These are phyloP conservation scores for Leptodirus hochenwartii DNA, from an alignment of 2,888 invertebrate species.

Conservation along the genomic window DNA sequence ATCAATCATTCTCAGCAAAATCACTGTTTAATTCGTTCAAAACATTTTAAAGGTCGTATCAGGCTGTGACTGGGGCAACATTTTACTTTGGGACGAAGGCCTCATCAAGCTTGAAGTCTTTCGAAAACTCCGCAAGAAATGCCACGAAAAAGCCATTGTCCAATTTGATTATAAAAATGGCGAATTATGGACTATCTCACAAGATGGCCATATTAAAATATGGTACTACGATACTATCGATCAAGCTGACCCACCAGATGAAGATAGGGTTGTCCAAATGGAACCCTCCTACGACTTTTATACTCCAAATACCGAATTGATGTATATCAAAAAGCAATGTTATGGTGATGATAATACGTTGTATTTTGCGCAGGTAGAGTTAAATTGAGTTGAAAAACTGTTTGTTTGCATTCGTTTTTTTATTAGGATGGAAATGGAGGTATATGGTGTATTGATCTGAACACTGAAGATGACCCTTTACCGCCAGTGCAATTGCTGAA, in stretches of 20 bases:
- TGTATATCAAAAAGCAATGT: slow-evolving; percentile 34
- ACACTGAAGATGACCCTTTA: slow-evolving; percentile 28
- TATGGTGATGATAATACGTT: slow-evolving; percentile 22
- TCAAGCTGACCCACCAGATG: slow-evolving; percentile 65
- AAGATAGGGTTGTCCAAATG: slow-evolving; percentile 57
- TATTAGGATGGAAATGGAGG: slow-evolving; percentile 70
- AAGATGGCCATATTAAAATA: slow-evolving; percentile 60
- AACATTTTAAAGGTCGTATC: slow-evolving; percentile 44
- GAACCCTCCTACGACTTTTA: slow-evolving; percentile 75
- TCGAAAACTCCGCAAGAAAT: slow-evolving; percentile 47
- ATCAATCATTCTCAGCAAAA: background rate
- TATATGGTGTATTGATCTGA: slow-evolving; percentile 54
- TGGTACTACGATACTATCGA: slow-evolving; percentile 92
- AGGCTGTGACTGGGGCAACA: slow-evolving; percentile 81
- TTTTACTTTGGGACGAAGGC: slow-evolving; percentile 80
- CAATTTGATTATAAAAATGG: slow-evolving; percentile 32
- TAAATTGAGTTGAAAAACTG: no score
- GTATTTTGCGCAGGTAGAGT: slow-evolving; percentile 61
- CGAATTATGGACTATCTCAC: slow-evolving; percentile 30
- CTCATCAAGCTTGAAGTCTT: slow-evolving; percentile 72
- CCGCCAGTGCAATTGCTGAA: slow-evolving; percentile 33
- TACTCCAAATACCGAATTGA: slow-evolving; percentile 29
- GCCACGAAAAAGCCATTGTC: slow-evolving; percentile 59
- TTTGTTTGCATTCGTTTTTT: slow-evolving; percentile 3
- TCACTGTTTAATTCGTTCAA: slow-evolving; percentile 3